Conservation (phyloP, 1,140 invertebrate species). For the Drosophila pseudoobscura region DNA sequence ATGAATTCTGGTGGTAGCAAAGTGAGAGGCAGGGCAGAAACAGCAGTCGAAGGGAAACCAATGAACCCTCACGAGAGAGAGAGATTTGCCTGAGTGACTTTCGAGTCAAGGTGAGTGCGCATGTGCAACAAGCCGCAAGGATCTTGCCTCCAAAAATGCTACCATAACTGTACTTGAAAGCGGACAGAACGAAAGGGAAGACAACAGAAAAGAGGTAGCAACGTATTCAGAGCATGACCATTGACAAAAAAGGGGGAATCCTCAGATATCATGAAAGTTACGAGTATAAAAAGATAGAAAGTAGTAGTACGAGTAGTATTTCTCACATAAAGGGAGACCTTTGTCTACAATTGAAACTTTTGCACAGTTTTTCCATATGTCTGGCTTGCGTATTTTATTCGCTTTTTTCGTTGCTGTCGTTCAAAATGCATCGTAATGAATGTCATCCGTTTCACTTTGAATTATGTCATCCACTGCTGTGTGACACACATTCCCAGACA, state of each 20-base stretch:
- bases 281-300: neutral
- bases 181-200: neutral
- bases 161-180: conserved; percentile 42
- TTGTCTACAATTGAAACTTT: conserved; percentile 48
- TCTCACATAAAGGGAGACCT: conserved; percentile 40
- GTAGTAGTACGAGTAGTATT: neutral
- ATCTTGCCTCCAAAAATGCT: conserved; percentile 19
- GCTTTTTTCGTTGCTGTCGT: conserved; percentile 10
- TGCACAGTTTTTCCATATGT: conserved; percentile 42
- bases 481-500: conserved; percentile 52
- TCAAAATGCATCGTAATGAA: conserved; percentile 74
- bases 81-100: conserved; percentile 31
- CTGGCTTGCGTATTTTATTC: conserved; percentile 6
- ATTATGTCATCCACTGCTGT: conserved; percentile 67
- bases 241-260: conserved; percentile 18
- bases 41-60: neutral
- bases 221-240: conserved; percentile 64
- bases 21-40: conserved; percentile 7
- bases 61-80: conserved; percentile 19
- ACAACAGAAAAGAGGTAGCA: neutral
- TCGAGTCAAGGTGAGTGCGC: conserved; percentile 26
- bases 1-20: conserved; percentile 20
- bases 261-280: neutral
- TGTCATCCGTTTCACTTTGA: conserved; percentile 79
- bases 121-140: conserved; percentile 36